phyloP scores from a whole-genome alignment of 2,888 invertebrate genomes.

The Cyclophora punctaria region DNA sequence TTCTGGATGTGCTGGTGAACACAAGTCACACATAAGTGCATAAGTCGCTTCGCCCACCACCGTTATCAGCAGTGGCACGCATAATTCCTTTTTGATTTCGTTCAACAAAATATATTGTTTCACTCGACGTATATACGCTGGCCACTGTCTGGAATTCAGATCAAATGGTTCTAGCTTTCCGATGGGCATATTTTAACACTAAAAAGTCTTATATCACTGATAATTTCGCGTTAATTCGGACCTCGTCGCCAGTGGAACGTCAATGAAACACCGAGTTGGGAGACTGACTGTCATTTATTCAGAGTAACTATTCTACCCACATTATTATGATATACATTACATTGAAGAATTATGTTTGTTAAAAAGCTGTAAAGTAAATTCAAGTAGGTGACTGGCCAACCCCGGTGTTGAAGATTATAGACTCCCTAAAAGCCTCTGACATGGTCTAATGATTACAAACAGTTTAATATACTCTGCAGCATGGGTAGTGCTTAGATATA shows the following conservation, averaged over 20 bases:
- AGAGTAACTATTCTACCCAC: too few species aligned
- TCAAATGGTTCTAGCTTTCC: background rate
- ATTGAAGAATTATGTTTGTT: too few species aligned
- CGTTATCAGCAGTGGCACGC: background rate
- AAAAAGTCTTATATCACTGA: background rate
- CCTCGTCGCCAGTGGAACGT: background rate
- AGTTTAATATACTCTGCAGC: too few species aligned
- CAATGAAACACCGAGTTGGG: too few species aligned
- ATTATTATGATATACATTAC: too few species aligned
- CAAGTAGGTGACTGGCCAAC: too few species aligned
- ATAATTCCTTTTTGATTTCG: background rate
- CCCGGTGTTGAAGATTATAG: too few species aligned
- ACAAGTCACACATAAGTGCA: background rate
- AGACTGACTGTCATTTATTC: too few species aligned
- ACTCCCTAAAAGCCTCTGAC: too few species aligned
- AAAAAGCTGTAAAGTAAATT: too few species aligned
- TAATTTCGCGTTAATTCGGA: background rate
- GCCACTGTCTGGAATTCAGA: background rate
- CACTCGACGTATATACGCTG: background rate
- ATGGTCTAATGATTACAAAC: too few species aligned
- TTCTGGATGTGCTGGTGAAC: slow-evolving; percentile 1
- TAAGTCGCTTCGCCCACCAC: background rate
- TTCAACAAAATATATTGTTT: background rate
- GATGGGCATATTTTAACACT: background rate
- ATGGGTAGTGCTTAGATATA: too few species aligned